Conservation (phyloP, 2,888 invertebrate genomes). For the Trissoscelio sp. region DNA sequence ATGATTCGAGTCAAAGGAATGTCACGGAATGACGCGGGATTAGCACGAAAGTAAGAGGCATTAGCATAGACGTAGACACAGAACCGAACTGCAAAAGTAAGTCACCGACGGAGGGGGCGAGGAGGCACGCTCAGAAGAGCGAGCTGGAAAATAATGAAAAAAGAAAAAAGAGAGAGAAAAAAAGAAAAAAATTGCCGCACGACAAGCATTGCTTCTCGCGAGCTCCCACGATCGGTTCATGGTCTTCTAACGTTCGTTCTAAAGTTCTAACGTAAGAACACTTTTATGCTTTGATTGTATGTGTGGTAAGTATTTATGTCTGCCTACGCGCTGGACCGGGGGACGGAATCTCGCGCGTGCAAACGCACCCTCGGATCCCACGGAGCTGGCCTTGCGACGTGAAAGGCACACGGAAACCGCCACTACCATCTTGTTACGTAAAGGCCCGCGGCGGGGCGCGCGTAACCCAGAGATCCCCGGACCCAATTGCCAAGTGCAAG, state of each 20-base stretch:
- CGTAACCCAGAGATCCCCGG: constrained; percentile 49
- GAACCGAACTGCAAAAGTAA: constrained; percentile 72
- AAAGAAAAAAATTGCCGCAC: constrained; percentile 57
- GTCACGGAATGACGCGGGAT: constrained; percentile 68
- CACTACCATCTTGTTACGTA: constrained; percentile 83
- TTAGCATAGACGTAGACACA: constrained; percentile 63
- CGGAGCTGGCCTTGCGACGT: constrained; percentile 70
- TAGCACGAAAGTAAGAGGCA: constrained; percentile 74
- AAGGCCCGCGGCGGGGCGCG: constrained; percentile 70
- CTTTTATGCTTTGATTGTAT: too few relatives aligned
- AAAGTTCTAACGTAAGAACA: constrained; percentile 22
- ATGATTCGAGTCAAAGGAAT: constrained; percentile 67
- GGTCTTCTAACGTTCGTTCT: constrained; percentile 68
- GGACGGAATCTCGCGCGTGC: constrained; percentile 70
- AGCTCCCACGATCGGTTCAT: constrained; percentile 72
- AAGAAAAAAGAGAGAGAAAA: not conserved
- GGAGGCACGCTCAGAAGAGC: constrained; percentile 42
- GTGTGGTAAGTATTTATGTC: constrained; percentile 41
- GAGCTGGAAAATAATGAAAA: constrained; percentile 63
- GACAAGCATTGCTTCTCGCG: constrained; percentile 65
- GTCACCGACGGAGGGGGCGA: constrained; percentile 53
- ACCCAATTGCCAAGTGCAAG: constrained; percentile 66
- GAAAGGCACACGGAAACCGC: constrained; percentile 79
- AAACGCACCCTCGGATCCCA: constrained; percentile 70
- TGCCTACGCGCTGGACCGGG: constrained; percentile 66